Base-by-base conservation (phyloP, 2,888 invertebrate species). In the Oligia strigilis region DNA sequence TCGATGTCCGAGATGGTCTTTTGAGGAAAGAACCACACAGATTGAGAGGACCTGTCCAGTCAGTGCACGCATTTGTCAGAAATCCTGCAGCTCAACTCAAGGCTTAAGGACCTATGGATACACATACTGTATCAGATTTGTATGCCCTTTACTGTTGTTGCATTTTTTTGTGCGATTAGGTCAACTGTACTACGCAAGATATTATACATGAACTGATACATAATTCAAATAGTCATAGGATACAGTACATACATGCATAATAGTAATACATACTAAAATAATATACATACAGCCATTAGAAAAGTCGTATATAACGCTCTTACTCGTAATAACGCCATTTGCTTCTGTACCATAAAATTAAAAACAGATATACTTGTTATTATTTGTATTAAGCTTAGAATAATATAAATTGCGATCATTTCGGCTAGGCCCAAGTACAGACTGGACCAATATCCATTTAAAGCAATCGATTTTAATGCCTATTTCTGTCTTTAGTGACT, bases 231-330 rank as follows among this genome's bases (percentile, higher is more conserved):
- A 84, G 75, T 75, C 64, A 72, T 72, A 83, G 78, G 78, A 90
- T 82, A 87, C 82, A 86, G 84, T 84, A 89, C 83, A 87, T 86
- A 86, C 95, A 94, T 93, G 95, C 96, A 94, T 83, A 90, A 92
- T 88, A 92, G 87, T 83, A 87, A 87, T 90, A 92, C 87, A 91
- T 91, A 92, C 90, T 91, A 90, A 92, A 92, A 91, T 92, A 92
- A 91, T 91, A 94, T 97, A 97, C 96, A 97, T 97, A 97, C 97
- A 96, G 92, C 96, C 95, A 94, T 96, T 97, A 94, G 92, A 93
- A 95, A 93, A 95, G 94, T 95, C 95, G 96, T 96, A 95, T 94
- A 95, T 93, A 93, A 95, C 93, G 92, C 94, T 95, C 95, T 96
- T 96, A 97, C 96, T 95, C 93, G 94, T 92, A 89, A 95, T 93